Evolutionary conservation across 1,140 invertebrate genomes (phyloP).

Genomic region (Drosophila nigromelanica): DNA sequence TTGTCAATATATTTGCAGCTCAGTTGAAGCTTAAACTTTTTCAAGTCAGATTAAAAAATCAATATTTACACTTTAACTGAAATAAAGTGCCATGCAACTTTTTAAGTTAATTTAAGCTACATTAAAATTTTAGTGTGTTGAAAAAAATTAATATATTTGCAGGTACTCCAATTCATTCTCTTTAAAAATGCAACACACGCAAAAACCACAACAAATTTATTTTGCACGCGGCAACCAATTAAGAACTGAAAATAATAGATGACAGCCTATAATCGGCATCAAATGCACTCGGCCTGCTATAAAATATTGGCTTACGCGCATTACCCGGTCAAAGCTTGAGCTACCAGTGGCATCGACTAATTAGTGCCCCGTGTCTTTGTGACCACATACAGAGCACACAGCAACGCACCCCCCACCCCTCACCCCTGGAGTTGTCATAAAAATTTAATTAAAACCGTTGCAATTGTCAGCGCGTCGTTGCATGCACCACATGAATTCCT

Average conservation of each 20-base stretch:
- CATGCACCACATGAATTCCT: constrained; percentile 30
- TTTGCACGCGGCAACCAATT: neutral
- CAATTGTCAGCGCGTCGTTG: constrained; percentile 33
- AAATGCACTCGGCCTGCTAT: neutral
- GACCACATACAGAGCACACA: constrained; percentile 11
- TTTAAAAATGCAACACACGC: neutral
- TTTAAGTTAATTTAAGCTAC: neutral
- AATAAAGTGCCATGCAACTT: too few relatives aligned
- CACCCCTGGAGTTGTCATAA: constrained; percentile 14
- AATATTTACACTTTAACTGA: too few relatives aligned
- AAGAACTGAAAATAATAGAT: neutral
- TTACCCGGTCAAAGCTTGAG: constrained; percentile 30
- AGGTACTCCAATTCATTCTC: neutral
- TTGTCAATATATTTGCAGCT: neutral
- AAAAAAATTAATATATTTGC: neutral
- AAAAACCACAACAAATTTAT: neutral
- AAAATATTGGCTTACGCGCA: constrained; percentile 9
- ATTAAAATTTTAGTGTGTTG: neutral
- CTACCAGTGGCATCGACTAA: constrained; percentile 30
- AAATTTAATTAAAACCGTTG: constrained; percentile 54
- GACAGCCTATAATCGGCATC: neutral
- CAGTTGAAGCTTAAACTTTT: too few relatives aligned
- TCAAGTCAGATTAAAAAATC: too few relatives aligned
- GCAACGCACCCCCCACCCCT: neutral
- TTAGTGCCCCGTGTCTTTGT: constrained; percentile 24